A percentile compares a stretch with the other conserved stretches of the same genome.
Evolutionary conservation across 2,113 vertebrate species (phyloP).

Genomic region (Uria aalge): DNA sequence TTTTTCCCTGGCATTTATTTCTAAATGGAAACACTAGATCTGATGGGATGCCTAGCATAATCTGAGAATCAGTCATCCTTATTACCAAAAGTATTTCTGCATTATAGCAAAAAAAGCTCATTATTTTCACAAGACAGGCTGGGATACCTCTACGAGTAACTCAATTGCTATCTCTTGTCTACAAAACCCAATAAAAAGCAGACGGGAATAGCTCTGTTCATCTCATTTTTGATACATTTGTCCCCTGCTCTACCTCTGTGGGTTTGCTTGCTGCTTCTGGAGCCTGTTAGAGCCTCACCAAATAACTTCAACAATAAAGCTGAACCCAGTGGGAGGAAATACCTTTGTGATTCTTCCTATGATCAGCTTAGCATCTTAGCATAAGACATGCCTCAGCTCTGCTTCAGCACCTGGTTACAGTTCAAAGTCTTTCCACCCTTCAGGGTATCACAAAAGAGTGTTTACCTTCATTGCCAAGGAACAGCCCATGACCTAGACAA

Average conservation of each 20-base stretch:
- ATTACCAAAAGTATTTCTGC: not conserved
- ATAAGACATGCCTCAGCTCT: not conserved
- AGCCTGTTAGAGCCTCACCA: not conserved
- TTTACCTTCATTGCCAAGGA: not conserved
- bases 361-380: not conserved
- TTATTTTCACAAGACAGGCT: not conserved
- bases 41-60: not conserved
- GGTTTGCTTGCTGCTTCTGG: not conserved
- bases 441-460: not conserved
- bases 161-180: not conserved
- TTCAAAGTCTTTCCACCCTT: not conserved
- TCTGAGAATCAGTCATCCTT: not conserved
- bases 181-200: not conserved
- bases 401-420: not conserved
- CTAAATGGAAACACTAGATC: not conserved
- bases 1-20: not conserved
- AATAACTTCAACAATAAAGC: not conserved
- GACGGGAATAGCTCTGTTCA: not conserved
- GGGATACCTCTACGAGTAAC: not conserved
- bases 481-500: fast-evolving
- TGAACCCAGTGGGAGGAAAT: not conserved
- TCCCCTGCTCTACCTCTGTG: not conserved
- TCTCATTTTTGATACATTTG: not conserved
- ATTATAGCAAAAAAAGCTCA: not conserved
- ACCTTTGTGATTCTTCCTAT: not conserved